Evolutionary conservation across 2,888 invertebrate genomes (phyloP).

Genomic region (Metallyticus violacea): DNA sequence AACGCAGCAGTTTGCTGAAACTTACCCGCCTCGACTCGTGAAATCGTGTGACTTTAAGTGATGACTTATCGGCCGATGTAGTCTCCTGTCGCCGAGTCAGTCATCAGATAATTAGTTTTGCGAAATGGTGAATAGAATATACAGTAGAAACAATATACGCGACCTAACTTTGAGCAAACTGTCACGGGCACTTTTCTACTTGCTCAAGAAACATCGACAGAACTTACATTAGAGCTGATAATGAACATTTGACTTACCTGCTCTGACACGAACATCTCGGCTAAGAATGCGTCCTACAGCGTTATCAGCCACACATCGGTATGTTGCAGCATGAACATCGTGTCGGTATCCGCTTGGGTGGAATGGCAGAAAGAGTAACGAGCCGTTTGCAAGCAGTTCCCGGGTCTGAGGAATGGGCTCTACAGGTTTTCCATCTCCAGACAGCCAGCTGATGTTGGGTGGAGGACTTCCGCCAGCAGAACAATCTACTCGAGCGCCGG

Average conservation of each 20-base stretch:
- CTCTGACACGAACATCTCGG: constrained; percentile 39
- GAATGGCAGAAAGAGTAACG: constrained; percentile 40
- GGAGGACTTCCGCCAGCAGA: constrained; percentile 38
- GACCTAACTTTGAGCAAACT: too few species aligned
- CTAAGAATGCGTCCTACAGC: constrained; percentile 40
- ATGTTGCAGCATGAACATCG: constrained; percentile 40
- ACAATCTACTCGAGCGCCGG: constrained; percentile 40
- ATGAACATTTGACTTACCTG: constrained; percentile 35
- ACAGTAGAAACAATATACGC: too few species aligned
- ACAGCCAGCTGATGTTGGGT: constrained; percentile 38
- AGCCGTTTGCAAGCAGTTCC: constrained; percentile 37
- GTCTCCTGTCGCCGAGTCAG: too few species aligned
- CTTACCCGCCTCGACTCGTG: too few species aligned
- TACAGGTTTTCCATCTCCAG: constrained; percentile 37
- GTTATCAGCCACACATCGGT: constrained; percentile 40
- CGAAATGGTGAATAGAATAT: too few species aligned
- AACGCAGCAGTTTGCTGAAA: too few species aligned
- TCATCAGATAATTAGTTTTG: too few species aligned
- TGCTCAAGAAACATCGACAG: too few species aligned
- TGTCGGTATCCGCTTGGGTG: constrained; percentile 40
- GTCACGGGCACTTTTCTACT: too few species aligned
- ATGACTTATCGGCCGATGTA: too few species aligned
- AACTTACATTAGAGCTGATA: too few species aligned
- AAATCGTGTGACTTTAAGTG: too few species aligned
- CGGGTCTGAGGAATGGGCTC: constrained; percentile 37